Conservation (phyloP, 2,797 vertebrate species). For the Loriculus beryllinus region DNA sequence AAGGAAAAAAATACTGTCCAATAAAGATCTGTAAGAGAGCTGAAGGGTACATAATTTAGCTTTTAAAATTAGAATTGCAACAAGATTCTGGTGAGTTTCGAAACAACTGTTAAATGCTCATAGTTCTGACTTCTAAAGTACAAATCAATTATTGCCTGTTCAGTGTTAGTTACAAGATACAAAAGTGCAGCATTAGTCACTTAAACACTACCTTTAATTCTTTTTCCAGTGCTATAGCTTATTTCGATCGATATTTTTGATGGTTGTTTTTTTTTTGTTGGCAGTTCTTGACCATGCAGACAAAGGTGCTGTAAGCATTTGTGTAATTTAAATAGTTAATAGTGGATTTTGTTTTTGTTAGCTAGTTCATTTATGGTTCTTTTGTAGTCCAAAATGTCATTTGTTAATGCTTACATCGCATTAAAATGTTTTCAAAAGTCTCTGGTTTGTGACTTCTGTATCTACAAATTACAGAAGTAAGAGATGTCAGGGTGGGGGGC, state of each 20-base stretch:
- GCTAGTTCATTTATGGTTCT: neutral
- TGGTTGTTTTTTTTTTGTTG: neutral
- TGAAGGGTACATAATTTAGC: neutral
- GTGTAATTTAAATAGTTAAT: neutral
- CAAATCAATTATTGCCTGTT: neutral
- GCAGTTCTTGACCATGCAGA: neutral
- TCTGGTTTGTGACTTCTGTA: neutral
- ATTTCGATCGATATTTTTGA: neutral
- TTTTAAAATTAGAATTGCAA: neutral
- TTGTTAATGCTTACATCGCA: neutral
- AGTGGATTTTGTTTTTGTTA: neutral
- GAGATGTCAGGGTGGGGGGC: neutral
- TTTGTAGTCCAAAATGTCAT: neutral
- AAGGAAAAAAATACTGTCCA: neutral
- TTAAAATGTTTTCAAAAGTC: neutral
- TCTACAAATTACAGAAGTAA: neutral
- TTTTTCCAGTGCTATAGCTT: neutral
- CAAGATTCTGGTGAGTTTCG: neutral
- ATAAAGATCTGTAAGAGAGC: neutral
- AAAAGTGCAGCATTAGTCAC: neutral
- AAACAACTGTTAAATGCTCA: neutral
- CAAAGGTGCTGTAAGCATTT: neutral
- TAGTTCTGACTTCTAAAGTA: neutral
- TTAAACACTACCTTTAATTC: neutral
- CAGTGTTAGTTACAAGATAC: neutral